Evolutionary conservation across 2,113 vertebrate genomes (phyloP).

Genomic region (Alethe diademata): DNA sequence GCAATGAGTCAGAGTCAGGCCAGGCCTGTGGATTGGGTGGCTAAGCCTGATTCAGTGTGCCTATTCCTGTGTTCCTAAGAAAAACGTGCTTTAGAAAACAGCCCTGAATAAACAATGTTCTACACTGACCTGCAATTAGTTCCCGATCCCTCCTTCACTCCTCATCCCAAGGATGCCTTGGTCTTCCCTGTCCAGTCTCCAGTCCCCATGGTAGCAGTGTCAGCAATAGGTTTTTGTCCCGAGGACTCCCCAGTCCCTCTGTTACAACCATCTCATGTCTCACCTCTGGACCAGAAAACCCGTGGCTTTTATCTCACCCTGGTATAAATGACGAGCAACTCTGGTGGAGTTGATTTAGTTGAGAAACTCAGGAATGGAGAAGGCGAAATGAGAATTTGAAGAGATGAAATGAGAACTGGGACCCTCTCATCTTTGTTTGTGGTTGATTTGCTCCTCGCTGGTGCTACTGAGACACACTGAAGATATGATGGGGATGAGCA

Average conservation of each 20-base stretch:
- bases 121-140: rapidly evolving
- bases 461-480: rapidly evolving
- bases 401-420: rapidly evolving
- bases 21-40: too few species aligned
- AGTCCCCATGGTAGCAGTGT: rapidly evolving
- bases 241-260: background rate
- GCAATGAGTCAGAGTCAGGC: too few species aligned
- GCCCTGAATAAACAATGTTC: background rate
- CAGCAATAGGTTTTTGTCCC: background rate
- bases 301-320: rapidly evolving
- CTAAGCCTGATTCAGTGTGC: background rate
- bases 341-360: rapidly evolving
- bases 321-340: background rate
- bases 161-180: rapidly evolving
- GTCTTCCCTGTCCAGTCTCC: background rate
- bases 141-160: background rate
- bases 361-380: background rate
- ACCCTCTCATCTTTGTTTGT: background rate
- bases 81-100: background rate
- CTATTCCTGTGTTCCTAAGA: background rate
- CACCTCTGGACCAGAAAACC: background rate
- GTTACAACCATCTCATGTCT: background rate
- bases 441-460: background rate
- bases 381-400: rapidly evolving
- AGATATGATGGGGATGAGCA: rapidly evolving